phyloP scores from a whole-genome alignment of 2,113 vertebrate genomes.

The Labeo rohita region DNA sequence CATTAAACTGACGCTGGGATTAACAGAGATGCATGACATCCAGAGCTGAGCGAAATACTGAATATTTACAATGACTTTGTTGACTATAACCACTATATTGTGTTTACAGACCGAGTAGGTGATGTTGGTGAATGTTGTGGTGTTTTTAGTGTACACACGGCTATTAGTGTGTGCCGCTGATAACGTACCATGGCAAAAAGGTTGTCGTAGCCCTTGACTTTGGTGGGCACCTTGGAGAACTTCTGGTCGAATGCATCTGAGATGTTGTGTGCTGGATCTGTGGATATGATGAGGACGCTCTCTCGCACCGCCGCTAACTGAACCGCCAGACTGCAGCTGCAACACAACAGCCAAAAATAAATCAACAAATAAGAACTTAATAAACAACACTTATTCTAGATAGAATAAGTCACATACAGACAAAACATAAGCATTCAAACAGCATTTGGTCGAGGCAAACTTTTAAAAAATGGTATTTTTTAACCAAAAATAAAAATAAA shows the following conservation, averaged over 20 bases:
- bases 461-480: background rate
- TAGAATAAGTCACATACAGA: background rate
- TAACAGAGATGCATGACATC: too few species aligned
- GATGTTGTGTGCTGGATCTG: slow-evolving; percentile 96
- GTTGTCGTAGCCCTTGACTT: slow-evolving; percentile 95
- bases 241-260: slow-evolving; percentile 98
- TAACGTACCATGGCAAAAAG: slow-evolving; percentile 93
- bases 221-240: slow-evolving; percentile 96
- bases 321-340: slow-evolving; percentile 92
- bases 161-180: too few species aligned
- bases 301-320: slow-evolving; percentile 92
- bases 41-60: too few species aligned
- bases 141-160: background rate
- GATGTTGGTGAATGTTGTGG: background rate
- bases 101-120: background rate
- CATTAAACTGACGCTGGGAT: background rate
- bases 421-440: background rate
- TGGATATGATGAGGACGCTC: slow-evolving; percentile 97
- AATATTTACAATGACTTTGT: too few species aligned
- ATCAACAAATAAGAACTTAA: too few species aligned
- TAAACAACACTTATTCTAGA: background rate
- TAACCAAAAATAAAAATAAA: background rate
- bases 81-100: background rate
- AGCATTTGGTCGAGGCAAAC: too few species aligned
- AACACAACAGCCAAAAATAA: background rate